Percentiles rank a stretch among this genome's conserved stretches.
phyloP scores from a whole-genome alignment of 2,797 vertebrate species.

The Phataginus tricuspis region DNA sequence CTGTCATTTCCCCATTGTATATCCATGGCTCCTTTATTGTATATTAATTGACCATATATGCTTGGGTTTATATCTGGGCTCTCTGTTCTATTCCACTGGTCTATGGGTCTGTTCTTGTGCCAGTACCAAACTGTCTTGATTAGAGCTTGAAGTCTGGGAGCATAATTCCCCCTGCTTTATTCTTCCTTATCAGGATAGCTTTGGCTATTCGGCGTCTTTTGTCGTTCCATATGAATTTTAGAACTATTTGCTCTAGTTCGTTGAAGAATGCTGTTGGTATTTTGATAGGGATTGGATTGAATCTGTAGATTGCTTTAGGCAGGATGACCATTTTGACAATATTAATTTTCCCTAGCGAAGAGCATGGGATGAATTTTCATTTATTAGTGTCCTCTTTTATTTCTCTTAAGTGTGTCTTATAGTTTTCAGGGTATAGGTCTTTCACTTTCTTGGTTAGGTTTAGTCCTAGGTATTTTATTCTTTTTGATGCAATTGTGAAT shows the following conservation, averaged over 20 bases:
- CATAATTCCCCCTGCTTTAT: background rate
- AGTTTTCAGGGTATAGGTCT: background rate
- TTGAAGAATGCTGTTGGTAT: background rate
- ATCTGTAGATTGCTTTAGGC: background rate
- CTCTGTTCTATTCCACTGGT: too few species aligned
- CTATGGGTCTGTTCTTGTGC: too few species aligned
- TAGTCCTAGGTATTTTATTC: background rate
- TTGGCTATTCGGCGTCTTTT: background rate
- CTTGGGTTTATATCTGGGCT: too few species aligned
- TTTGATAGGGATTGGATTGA: background rate
- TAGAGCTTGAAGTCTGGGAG: too few species aligned
- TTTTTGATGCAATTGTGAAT: background rate
- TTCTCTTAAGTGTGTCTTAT: background rate
- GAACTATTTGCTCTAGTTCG: background rate
- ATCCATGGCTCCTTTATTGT: too few species aligned
- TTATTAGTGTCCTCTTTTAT: background rate
- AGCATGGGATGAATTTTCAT: background rate
- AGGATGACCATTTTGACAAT: background rate
- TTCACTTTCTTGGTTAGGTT: background rate
- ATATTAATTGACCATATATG: too few species aligned
- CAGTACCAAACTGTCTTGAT: too few species aligned
- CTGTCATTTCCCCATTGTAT: too few species aligned
- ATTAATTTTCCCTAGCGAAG: background rate
- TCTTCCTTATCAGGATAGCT: background rate
- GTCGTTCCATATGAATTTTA: background rate